A percentile compares a stretch with the other conserved stretches of the same genome.
These are phyloP conservation scores for Eristalis pertinax DNA, from an alignment of 2,888 invertebrate species.

Conservation along the genomic window DNA sequence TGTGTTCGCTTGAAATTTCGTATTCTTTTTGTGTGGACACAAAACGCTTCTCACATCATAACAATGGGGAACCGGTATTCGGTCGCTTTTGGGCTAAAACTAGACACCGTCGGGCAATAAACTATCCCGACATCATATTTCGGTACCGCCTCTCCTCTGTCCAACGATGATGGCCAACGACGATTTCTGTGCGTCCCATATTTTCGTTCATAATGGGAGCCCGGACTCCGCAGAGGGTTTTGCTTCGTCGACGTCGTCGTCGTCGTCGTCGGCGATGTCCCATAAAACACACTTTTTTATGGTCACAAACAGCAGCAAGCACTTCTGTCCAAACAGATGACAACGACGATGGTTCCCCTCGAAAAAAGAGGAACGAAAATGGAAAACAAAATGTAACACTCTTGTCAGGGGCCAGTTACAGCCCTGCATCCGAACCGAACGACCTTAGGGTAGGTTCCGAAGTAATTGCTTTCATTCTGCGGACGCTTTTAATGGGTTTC, in stretches of 20 bases:
- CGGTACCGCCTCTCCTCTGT: constrained; percentile 14
- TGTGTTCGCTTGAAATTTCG: not conserved
- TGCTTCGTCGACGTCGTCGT: not conserved
- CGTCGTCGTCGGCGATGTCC: constrained; percentile 4
- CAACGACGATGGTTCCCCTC: constrained; percentile 3
- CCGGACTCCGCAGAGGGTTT: constrained; percentile 1
- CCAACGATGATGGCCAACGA: not conserved
- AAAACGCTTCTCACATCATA: constrained; percentile 62
- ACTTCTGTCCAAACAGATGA: constrained; percentile 50
- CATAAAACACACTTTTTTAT: constrained; percentile 56
- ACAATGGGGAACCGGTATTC: constrained; percentile 51
- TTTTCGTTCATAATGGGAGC: constrained; percentile 40
- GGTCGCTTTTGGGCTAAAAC: constrained; percentile 38
- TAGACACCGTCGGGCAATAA: constrained; percentile 35
- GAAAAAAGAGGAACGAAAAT: not conserved
- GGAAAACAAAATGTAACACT: constrained; percentile 11
- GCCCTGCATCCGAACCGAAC: constrained; percentile 21
- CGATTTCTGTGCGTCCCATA: constrained; percentile 13
- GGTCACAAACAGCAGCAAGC: constrained; percentile 31
- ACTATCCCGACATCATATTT: constrained; percentile 61
- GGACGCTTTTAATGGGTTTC: constrained; percentile 67
- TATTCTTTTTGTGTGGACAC: constrained; percentile 27
- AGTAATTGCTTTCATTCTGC: constrained; percentile 65
- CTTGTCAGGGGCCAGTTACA: not conserved
- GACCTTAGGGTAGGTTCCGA: constrained; percentile 68